Evolutionary conservation across 2,113 vertebrate species (phyloP).

Genomic region (Corydoras maculifer): DNA sequence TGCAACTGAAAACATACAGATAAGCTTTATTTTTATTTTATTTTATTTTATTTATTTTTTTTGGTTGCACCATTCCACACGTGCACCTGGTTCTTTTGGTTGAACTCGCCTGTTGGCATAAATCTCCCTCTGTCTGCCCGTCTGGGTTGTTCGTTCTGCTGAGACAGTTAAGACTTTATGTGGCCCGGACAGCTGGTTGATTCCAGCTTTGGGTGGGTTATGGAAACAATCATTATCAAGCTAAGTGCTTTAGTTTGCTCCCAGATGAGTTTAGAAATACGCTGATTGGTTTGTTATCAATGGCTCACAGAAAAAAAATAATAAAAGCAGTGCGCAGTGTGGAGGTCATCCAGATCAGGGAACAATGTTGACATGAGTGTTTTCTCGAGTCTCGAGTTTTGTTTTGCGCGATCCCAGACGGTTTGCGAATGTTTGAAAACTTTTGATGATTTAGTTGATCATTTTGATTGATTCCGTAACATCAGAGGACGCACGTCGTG

Average conservation of each 20-base stretch:
- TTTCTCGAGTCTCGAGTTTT: no score
- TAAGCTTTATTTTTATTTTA: conserved; percentile 36
- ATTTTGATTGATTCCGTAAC: no score
- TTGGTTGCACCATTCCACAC: not conserved
- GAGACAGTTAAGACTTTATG: not conserved
- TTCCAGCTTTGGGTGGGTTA: not conserved
- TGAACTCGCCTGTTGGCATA: not conserved
- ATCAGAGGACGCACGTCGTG: not conserved
- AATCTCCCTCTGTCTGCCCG: conserved; percentile 3
- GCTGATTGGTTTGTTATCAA: not conserved
- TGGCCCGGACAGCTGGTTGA: conserved; percentile 4
- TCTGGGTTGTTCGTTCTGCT: not conserved
- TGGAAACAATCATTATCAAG: conserved; percentile 6
- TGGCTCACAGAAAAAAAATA: not conserved
- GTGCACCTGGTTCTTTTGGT: not conserved
- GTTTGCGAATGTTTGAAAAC: no score
- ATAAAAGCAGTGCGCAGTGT: no score
- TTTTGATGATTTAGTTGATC: no score
- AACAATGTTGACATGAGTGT: no score
- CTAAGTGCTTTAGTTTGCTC: not conserved
- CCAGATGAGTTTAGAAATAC: not conserved
- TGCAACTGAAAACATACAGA: conserved; percentile 35
- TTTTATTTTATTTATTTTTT: conserved; percentile 23
- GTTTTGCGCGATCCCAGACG: no score
- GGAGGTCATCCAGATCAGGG: no score